phyloP scores from a whole-genome alignment of 2,113 vertebrate species.

The Pterocles gutturalis region DNA sequence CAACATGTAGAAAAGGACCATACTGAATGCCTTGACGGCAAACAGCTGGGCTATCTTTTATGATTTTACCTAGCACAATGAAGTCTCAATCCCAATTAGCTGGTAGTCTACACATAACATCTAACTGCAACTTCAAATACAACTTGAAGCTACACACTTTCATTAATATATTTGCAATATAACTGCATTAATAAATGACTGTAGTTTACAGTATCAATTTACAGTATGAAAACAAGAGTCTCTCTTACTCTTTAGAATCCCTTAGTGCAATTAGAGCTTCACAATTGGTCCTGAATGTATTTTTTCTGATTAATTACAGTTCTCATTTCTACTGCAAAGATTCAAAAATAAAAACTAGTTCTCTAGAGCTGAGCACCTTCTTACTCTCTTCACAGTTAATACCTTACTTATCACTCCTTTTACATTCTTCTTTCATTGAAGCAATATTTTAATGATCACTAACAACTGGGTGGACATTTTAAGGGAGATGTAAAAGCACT shows the following conservation, averaged over 20 bases:
- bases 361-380: background rate
- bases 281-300: background rate
- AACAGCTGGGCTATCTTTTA: background rate
- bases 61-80: background rate
- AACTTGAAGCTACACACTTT: background rate
- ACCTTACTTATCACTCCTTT: background rate
- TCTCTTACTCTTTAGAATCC: background rate
- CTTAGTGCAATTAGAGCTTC: background rate
- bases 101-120: background rate
- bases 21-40: background rate
- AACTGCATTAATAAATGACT: background rate
- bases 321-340: background rate
- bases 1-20: background rate
- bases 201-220: background rate
- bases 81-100: background rate
- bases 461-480: background rate
- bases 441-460: background rate
- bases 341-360: background rate
- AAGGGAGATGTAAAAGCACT: background rate
- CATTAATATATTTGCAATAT: background rate
- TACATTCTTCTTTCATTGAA: background rate
- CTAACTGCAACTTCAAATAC: background rate
- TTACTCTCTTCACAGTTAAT: background rate
- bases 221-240: background rate
- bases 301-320: background rate